Evolutionary conservation across 2,113 vertebrate species (phyloP).

Genomic region (Osmerus eperlanus): DNA sequence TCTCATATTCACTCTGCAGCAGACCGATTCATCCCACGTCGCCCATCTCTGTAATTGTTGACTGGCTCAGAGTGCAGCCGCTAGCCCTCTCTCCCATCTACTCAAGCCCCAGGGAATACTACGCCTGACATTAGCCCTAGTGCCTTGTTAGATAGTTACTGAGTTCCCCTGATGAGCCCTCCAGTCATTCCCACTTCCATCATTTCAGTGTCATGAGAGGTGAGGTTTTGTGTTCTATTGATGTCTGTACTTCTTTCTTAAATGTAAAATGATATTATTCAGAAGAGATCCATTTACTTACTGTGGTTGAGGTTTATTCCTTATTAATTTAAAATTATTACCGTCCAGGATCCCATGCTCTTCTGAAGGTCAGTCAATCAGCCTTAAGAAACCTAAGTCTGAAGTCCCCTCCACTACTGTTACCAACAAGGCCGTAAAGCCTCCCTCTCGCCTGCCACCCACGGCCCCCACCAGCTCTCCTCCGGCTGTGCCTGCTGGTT

Average conservation of each 20-base stretch:
- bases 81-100: constrained; percentile 51
- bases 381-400: constrained; percentile 17
- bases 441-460: constrained; percentile 18
- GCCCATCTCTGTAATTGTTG: constrained; percentile 48
- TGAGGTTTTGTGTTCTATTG: constrained; percentile 36
- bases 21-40: constrained; percentile 21
- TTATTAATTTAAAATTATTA: not conserved
- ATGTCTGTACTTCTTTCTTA: not conserved
- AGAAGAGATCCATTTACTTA: not conserved
- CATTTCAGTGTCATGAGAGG: constrained; percentile 37
- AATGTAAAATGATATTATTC: not conserved
- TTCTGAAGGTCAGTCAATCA: not conserved
- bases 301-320: not conserved
- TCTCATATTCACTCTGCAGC: constrained; percentile 50
- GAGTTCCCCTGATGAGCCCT: constrained; percentile 34
- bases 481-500: constrained; percentile 12
- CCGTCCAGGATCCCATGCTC: constrained; percentile 5
- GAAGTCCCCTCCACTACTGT: constrained; percentile 21
- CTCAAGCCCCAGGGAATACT: constrained; percentile 52
- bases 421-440: constrained; percentile 8
- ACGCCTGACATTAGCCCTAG: constrained; percentile 42
- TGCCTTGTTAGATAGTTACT: constrained; percentile 31
- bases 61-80: constrained; percentile 53
- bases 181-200: constrained; percentile 16
- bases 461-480: constrained; percentile 16